A percentile compares a stretch with the other conserved stretches of the same genome.
These are phyloP conservation scores for Microcaecilia unicolor DNA, from an alignment of 2,797 vertebrate species.

Conservation along the genomic window DNA sequence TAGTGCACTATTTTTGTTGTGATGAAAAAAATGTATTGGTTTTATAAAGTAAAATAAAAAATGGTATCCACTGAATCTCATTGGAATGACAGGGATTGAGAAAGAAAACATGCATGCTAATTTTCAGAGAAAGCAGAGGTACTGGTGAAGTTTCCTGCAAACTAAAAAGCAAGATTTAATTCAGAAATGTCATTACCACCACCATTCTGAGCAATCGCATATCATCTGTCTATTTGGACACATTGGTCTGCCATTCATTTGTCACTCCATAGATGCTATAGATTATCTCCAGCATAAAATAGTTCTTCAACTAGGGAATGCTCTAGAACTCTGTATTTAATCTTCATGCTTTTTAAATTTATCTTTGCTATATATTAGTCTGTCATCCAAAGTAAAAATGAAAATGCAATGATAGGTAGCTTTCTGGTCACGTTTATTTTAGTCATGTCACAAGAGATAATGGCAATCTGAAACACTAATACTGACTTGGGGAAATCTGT, in stretches of 20 bases:
- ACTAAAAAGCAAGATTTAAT: too few relatives aligned
- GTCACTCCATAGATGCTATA: conserved; percentile 10
- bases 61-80: too few relatives aligned
- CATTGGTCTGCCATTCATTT: not conserved
- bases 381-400: conserved; percentile 10
- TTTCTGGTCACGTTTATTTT: conserved; percentile 17
- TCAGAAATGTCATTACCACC: too few relatives aligned
- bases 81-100: too few relatives aligned
- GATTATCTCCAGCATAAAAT: not conserved
- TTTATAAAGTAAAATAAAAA: too few relatives aligned
- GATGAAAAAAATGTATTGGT: too few relatives aligned
- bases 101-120: too few relatives aligned
- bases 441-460: conserved; percentile 2
- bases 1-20: too few relatives aligned
- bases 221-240: not conserved
- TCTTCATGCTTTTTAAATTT: conserved; percentile 3
- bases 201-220: conserved; percentile 7
- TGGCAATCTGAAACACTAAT: not conserved
- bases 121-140: too few relatives aligned
- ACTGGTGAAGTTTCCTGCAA: too few relatives aligned
- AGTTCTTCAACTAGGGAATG: not conserved
- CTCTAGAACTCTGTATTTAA: not conserved
- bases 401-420: not conserved
- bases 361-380: conserved; percentile 16
- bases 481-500: too few relatives aligned